Conservation (phyloP, 1,140 invertebrate species). For the Nilaparvata lugens region DNA sequence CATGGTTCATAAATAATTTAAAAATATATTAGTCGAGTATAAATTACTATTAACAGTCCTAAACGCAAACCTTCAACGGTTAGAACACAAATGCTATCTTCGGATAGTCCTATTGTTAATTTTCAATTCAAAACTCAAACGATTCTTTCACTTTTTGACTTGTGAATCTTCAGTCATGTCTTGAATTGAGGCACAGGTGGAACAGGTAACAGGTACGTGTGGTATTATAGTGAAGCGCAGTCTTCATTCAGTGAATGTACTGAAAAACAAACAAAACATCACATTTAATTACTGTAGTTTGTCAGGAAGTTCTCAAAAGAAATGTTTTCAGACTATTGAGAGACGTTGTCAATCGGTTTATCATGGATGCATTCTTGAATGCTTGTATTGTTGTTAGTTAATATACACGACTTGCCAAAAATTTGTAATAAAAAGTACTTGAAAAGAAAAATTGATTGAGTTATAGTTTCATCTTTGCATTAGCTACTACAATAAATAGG, state of each 20-base stretch:
- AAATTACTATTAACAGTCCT: constrained; percentile 7
- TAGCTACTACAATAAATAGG: too few relatives aligned
- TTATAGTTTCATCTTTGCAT: too few relatives aligned
- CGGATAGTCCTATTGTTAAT: not conserved
- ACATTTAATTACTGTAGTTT: not conserved
- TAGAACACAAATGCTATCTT: not conserved
- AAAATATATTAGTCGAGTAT: constrained; percentile 13
- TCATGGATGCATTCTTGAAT: too few relatives aligned
- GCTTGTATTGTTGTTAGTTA: too few relatives aligned
- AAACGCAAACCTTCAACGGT: constrained; percentile 10
- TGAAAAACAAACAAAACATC: constrained; percentile 10
- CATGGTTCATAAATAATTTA: constrained; percentile 5
- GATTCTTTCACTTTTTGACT: not conserved
- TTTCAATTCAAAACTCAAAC: not conserved
- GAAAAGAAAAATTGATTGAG: too few relatives aligned
- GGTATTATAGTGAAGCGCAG: not conserved
- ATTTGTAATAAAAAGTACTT: too few relatives aligned
- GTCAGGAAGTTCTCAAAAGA: not conserved
- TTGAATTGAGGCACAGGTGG: not conserved
- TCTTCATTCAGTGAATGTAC: constrained; percentile 8
- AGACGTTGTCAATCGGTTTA: too few relatives aligned
- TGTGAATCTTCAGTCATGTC: not conserved
- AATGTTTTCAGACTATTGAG: not conserved
- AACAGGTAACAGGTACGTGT: constrained; percentile 17
- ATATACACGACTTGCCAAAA: too few relatives aligned